Conservation (phyloP, 2,888 invertebrate species). For the Lamellibrachia satsuma region DNA sequence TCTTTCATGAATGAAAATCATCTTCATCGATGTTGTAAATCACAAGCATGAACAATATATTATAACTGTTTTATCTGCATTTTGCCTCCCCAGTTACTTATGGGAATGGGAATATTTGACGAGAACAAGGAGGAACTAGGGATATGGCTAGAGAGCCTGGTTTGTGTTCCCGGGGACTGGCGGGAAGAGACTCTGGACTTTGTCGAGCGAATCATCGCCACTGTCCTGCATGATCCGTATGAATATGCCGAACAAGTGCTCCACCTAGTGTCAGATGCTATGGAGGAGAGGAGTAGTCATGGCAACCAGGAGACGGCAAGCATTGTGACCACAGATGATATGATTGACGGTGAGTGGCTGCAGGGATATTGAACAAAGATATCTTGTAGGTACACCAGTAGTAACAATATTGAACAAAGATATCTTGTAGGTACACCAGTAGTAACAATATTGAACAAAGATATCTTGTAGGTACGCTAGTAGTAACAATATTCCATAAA, state of each 20-base stretch:
- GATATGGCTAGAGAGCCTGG: conserved; percentile 30
- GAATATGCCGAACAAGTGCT: conserved; percentile 32
- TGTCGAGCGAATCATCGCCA: conserved; percentile 13
- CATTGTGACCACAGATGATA: conserved; percentile 19
- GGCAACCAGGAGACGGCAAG: neutral
- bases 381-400: neutral
- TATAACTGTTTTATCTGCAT: neutral
- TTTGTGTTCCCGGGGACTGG: neutral
- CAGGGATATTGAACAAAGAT: neutral
- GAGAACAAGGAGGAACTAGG: conserved; percentile 33
- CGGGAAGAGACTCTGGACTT: neutral
- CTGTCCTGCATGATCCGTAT: conserved; percentile 33
- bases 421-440: too few relatives aligned
- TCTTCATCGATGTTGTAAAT: neutral
- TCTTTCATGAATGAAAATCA: neutral
- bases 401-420: neutral
- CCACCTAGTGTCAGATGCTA: neutral
- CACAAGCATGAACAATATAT: neutral
- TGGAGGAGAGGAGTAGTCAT: neutral
- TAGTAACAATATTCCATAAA: neutral
- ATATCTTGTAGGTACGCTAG: too few relatives aligned
- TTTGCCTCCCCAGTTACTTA: conserved; percentile 33
- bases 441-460: neutral
- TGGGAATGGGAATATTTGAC: conserved; percentile 34
- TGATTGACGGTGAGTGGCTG: conserved; percentile 21